Conservation (phyloP, 2,113 vertebrate species). For the Channa argus region DNA sequence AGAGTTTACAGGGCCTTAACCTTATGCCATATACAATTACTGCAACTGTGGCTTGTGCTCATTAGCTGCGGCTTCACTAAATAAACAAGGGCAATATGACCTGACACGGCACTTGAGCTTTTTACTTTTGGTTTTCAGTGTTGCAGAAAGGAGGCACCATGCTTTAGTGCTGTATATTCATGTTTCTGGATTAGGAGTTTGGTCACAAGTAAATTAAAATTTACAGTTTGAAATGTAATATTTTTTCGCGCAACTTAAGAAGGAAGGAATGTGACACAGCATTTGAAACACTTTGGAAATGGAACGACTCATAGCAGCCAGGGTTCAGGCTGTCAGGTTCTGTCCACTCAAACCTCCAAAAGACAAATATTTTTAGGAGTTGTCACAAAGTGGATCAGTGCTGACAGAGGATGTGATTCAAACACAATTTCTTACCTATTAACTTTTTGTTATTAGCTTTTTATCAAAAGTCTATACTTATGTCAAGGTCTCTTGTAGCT, state of each 20-base stretch:
- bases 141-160: background rate
- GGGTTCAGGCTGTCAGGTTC: background rate
- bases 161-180: background rate
- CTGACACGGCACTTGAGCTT: conserved; percentile 2
- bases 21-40: conserved; percentile 70
- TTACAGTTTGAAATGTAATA: background rate
- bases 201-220: background rate
- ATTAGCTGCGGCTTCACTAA: conserved; percentile 49
- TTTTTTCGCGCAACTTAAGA: background rate
- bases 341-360: background rate
- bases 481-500: too few relatives aligned
- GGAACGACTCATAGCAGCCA: background rate
- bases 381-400: background rate
- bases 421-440: too few relatives aligned
- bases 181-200: background rate
- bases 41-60: conserved; percentile 39
- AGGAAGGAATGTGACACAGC: background rate
- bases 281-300: background rate
- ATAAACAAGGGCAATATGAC: conserved; percentile 55
- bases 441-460: too few relatives aligned
- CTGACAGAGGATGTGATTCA: background rate
- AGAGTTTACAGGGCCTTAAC: conserved; percentile 63
- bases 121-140: background rate
- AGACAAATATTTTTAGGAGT: background rate
- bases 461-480: too few relatives aligned